Percentiles rank a stretch among this genome's conserved stretches.
These are phyloP conservation scores for Pantherophis guttatus DNA, from an alignment of 2,113 vertebrate species.

Conservation along the genomic window DNA sequence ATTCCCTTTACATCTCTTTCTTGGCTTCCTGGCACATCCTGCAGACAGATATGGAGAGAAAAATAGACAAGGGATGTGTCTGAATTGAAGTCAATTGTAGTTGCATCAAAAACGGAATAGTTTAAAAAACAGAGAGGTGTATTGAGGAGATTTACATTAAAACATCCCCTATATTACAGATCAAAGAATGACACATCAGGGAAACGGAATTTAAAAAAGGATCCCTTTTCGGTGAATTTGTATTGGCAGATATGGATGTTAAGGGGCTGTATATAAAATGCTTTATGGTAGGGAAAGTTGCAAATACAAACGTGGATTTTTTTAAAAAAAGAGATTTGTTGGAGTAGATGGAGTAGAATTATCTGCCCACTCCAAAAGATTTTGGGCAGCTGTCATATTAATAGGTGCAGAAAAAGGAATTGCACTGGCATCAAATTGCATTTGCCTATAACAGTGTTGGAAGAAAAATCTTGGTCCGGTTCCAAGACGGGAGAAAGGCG, in stretches of 20 bases:
- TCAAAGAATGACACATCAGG: neutral
- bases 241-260: neutral
- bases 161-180: neutral
- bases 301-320: neutral
- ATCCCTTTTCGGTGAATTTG: neutral
- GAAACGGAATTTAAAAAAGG: neutral
- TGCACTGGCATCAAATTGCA: neutral
- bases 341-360: neutral
- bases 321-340: neutral
- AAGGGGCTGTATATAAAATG: neutral
- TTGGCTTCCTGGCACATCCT: neutral
- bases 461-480: too few relatives aligned
- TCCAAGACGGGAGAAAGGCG: too few relatives aligned
- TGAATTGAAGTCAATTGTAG: neutral
- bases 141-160: neutral
- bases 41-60: neutral
- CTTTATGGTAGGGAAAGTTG: neutral
- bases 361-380: neutral
- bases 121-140: neutral
- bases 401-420: neutral
- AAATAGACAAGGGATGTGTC: neutral
- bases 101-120: neutral
- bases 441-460: neutral
- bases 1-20: neutral
- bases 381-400: neutral